Conservation (phyloP, 1,140 invertebrate species). For the Drosophila watanabei region DNA sequence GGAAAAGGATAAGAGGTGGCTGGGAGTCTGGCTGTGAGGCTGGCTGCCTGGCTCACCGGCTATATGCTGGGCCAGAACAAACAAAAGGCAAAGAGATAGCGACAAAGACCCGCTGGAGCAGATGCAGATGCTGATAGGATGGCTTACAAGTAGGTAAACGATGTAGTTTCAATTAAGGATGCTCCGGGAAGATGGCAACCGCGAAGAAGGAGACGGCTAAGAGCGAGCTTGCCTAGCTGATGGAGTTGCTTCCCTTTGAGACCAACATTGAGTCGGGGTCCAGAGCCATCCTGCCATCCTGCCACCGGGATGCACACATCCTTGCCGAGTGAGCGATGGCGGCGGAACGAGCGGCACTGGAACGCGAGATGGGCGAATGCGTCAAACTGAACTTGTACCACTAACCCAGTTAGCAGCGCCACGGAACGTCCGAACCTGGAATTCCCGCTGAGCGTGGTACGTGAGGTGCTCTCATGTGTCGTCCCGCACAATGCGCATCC, state of each 20-base stretch:
- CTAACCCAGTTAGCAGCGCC: constrained; percentile 78
- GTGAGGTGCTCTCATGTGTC: constrained; percentile 24
- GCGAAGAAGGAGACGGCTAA: constrained; percentile 4
- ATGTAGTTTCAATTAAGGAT: constrained; percentile 74
- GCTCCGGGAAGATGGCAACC: constrained; percentile 37
- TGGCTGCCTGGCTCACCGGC: constrained; percentile 3
- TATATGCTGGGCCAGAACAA: constrained; percentile 63
- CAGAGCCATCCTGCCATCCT: constrained; percentile 14
- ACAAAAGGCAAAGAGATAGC: constrained; percentile 60
- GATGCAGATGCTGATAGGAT: constrained; percentile 56
- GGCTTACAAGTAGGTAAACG: constrained; percentile 73
- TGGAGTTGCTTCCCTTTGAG: constrained; percentile 18
- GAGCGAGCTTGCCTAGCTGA: constrained; percentile 11
- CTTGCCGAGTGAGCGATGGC: constrained; percentile 22
- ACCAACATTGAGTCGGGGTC: constrained; percentile 6
- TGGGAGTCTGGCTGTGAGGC: neutral
- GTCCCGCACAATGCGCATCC: constrained; percentile 49
- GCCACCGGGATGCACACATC: constrained; percentile 45
- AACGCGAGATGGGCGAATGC: constrained; percentile 51
- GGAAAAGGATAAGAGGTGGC: constrained; percentile 24
- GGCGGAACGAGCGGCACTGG: constrained; percentile 41
- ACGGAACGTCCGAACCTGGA: neutral
- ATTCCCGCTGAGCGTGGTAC: constrained; percentile 1
- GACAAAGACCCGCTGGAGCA: constrained; percentile 44
- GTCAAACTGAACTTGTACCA: constrained; percentile 84